These are phyloP conservation scores for Matsumyia berberina DNA, from an alignment of 2,888 invertebrate genomes.

Conservation along the genomic window DNA sequence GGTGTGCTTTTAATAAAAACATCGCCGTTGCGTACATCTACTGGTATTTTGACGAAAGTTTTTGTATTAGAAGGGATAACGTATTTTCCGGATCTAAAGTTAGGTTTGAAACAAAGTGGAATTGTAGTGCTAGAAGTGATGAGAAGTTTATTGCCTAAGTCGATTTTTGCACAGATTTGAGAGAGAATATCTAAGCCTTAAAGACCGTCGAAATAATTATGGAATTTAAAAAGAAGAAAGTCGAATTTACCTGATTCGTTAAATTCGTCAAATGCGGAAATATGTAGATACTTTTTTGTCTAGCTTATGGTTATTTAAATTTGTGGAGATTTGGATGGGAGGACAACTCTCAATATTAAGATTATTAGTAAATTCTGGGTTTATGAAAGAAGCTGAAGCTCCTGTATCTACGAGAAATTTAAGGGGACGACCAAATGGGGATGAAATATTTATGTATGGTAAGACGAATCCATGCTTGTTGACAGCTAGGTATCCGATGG, in stretches of 20 bases:
- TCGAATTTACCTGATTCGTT: constrained; percentile 35
- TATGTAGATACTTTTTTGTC: background rate
- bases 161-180: background rate
- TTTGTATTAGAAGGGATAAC: constrained; percentile 23
- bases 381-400: constrained; percentile 61
- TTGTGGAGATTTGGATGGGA: constrained; percentile 25
- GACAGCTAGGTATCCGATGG: constrained; percentile 56
- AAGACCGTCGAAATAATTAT: constrained; percentile 62
- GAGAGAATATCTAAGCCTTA: background rate
- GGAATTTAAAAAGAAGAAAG: constrained; percentile 65
- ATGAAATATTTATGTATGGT: constrained; percentile 6
- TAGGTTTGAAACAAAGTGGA: no score
- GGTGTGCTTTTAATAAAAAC: constrained; percentile 6
- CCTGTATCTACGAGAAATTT: constrained; percentile 47
- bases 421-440: constrained; percentile 44
- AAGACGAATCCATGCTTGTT: constrained; percentile 47
- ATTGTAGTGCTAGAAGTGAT: constrained; percentile 2
- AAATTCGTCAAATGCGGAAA: background rate
- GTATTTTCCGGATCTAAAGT: constrained; percentile 36
- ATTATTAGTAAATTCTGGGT: constrained; percentile 41
- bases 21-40: constrained; percentile 31
- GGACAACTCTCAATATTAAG: background rate
- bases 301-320: constrained; percentile 34
- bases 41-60: constrained; percentile 35
- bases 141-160: constrained; percentile 6